Base-by-base conservation (phyloP, 2,888 invertebrate genomes). In the Drosophila cognata region DNA sequence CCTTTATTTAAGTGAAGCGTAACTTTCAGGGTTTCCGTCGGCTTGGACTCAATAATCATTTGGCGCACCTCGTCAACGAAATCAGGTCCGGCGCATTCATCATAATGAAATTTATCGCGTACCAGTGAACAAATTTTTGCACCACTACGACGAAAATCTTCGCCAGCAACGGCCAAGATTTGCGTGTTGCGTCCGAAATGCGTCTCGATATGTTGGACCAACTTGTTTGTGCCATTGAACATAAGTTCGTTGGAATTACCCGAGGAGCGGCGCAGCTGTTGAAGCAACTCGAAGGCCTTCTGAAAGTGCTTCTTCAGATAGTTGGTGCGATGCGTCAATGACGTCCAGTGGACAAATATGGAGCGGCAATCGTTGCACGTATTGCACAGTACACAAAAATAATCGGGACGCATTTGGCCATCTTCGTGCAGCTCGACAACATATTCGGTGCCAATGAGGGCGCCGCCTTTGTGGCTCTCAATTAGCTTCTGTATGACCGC, bases 341-440 rank as follows among this genome's bases (percentile, higher is more conserved):
- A 96, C 28, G 96, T 95, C 91, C 97, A 94, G 92, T 97, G 97
- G 77, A 95, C 95, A 92, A 97, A 94, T 79, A 97, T 96, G 59
- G 96, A 96, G 53, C 96, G 94, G 33, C 96, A 96, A 91, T 97
- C 96, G 46, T 97, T 97, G 81, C 96, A 95, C 92, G 97, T 97
- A 88, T 95, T 95, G 92, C 97, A 97, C 73, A 97, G 94, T 80
- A 96, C 94, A 93, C 97, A 97, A 59, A 95, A 94, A 93, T 97
- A 97, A 59, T 94, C 93, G 0, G 97, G 96, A 92, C 96, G 96
- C 89, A 94, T 94, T 76, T 95, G 95, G 10, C 94, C 93, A 84
- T 95, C 95, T 60, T 96, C 95, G 41, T 94, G 94, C 82, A 97
- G 93, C 92, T 97, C 97, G 52, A 97, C 92, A 56, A 97, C 93